These are phyloP conservation scores for Lophotriccus pileatus DNA, from an alignment of 2,797 vertebrate species.

Conservation along the genomic window DNA sequence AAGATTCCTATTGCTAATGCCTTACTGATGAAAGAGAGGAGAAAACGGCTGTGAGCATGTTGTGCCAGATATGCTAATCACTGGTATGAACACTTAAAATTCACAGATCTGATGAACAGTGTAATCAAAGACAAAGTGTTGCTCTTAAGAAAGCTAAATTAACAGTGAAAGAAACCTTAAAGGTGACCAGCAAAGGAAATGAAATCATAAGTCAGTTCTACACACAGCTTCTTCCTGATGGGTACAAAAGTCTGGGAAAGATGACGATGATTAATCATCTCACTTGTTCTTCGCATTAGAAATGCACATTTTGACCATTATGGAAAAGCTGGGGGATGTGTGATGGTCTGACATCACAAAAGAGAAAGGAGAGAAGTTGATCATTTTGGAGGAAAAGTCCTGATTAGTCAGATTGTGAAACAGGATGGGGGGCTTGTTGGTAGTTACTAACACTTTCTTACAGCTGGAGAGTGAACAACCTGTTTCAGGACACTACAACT, in stretches of 20 bases:
- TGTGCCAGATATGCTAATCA: neutral
- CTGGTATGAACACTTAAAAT: neutral
- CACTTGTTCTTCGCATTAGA: slow-evolving; percentile 44
- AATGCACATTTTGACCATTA: slow-evolving; percentile 14
- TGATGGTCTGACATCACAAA: neutral
- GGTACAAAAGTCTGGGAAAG: neutral
- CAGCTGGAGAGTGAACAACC: neutral
- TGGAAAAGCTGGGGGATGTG: neutral
- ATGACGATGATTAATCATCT: slow-evolving; percentile 33
- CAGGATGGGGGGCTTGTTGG: neutral
- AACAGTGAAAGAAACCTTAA: neutral
- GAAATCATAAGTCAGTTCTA: neutral
- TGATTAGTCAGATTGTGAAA: neutral
- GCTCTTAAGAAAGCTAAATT: slow-evolving; percentile 14
- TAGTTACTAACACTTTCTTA: neutral
- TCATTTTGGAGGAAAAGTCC: neutral
- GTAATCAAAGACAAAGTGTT: neutral
- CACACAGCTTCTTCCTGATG: neutral
- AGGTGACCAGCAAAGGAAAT: slow-evolving; percentile 39
- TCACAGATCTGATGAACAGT: neutral
- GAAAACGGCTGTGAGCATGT: accelerated
- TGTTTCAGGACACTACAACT: neutral
- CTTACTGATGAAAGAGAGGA: neutral
- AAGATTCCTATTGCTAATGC: neutral
- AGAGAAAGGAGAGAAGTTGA: neutral